Evolutionary conservation across 2,113 vertebrate species (phyloP), one percentile per base, ranked within the genome.

Genomic region (Platycercus adscitus): DNA sequence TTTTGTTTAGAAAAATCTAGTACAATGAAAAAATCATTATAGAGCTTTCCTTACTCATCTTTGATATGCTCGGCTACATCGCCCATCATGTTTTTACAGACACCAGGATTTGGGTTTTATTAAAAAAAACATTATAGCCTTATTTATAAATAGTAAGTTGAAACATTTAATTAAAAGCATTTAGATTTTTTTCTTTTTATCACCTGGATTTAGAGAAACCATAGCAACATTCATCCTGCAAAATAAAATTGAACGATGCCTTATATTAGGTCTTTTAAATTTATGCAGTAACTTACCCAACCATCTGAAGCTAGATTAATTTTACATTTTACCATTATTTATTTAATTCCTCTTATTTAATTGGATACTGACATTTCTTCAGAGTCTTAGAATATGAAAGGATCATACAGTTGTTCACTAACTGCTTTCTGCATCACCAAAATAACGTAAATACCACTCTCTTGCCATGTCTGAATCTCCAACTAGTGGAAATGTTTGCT

Each of bases 1-100:
- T 86, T 91, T 95, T 88, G 44, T 81, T 91, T 69, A 68, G 80
- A 81, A 93, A 93, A 75, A 89, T 37, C 55, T 53, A 65, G 31
- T 61, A 75, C 24, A 56, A 72, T 72, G 31, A 39, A 91, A 93
- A 82, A 86, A 11, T 47, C 2, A 39, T 86, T 73, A 37, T 3
- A 89, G 28, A 64, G 18, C 13, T 86, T 75, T 11, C 47, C 86
- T 88, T 93, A 91, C 46, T 81, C 18, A 26, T 79, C 37, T 92
- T 81, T 79, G 53, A 82, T 79, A 93, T 72, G 24, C 28, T 9
- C 23, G 44, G 53, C 9, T 69, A 72, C 1, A 1, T 86, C 72
- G 68, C 69, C 64, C 35, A 84, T 76, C 55, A 52, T 10, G 20
- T 90, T 83, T 79, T 79, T 56, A 44, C 25, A 89, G 73, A 52